A percentile compares a stretch with the other conserved stretches of the same genome.
phyloP scores from a whole-genome alignment of 2,888 invertebrate genomes.

The Clusia tigrina region DNA sequence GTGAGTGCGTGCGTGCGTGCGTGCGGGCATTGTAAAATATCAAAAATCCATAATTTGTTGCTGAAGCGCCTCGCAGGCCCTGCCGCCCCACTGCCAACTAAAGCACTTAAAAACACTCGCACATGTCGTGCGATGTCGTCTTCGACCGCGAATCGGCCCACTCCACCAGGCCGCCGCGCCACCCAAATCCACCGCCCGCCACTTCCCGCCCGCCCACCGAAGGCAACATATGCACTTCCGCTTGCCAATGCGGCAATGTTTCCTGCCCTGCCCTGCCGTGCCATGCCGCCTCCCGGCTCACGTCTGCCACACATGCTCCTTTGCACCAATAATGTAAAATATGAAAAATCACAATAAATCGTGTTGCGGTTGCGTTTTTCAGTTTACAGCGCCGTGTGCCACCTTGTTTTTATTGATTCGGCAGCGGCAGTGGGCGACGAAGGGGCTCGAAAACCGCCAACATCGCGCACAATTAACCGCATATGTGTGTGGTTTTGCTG shows the following conservation, averaged over 20 bases:
- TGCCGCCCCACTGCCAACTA: neutral
- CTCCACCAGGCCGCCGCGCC: no score
- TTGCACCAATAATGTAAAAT: conserved; percentile 9
- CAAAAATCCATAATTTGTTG: neutral
- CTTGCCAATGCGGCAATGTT: neutral
- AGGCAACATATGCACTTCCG: conserved; percentile 13
- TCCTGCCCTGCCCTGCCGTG: no score
- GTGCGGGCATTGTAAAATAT: neutral
- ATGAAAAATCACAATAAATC: conserved; percentile 37
- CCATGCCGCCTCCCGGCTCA: no score
- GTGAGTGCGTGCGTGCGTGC: conserved; percentile 1
- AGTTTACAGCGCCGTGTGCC: conserved; percentile 36
- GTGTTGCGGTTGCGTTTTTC: conserved; percentile 33
- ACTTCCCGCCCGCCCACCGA: neutral
- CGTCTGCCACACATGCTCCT: no score
- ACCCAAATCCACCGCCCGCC: no score
- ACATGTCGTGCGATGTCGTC: conserved; percentile 17
- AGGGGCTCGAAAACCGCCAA: neutral
- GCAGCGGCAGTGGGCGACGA: conserved; percentile 6
- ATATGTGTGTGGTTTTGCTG: conserved; percentile 42
- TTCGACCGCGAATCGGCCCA: no score
- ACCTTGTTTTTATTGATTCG: conserved; percentile 59
- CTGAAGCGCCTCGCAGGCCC: neutral
- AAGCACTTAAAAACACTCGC: conserved; percentile 23
- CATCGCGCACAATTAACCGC: conserved; percentile 53